Evolutionary conservation across 1,140 invertebrate genomes (phyloP), one percentile per base, ranked within the genome.

Genomic region (Bombus terrestris): DNA sequence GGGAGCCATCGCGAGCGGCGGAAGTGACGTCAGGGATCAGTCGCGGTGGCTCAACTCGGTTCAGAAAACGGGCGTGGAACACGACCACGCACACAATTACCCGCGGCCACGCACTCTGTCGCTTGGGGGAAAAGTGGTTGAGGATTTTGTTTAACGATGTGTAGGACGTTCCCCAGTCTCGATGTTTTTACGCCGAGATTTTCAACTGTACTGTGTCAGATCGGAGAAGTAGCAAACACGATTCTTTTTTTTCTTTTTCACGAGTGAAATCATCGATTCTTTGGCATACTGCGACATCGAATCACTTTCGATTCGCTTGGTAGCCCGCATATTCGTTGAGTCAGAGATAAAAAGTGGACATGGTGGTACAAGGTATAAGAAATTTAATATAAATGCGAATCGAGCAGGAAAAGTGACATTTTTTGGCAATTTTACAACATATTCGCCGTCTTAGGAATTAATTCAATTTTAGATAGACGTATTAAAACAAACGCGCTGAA

Each of bases 1-100:
- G 75, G 81, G 81, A 79, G 81, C 47, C 81, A 77, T 66, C 37
- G 83, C 35, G 68, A 80, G 57, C 39, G 43, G 75, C 88, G 88
- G 89, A 90, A 89, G 77, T 89, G 89, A 90, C 85, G 89, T 90
- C 85, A 74, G 77, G 83, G 88, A 90, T 90, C 89, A 84, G 53
- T 41, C 37, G n/a, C 80, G 76, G 78, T 81, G 75, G 87, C 47
- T 53, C 47, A 22, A 2, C 59, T 89, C 59, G 62, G 43, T 64
- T 66, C n/a, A 59, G 85, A 81, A 81, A 84, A 86, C 68, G 76
- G 75, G 85, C 85, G 73, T 80, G 76, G 73, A 66, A 13, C 66
- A 83, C 68, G 74, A 43, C 57, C 62, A 83, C 83, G 74, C 77
- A 76, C 75, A 68, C 83, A 80, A 83, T 76, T 53, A 28, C 35